Conservation (phyloP, 1,140 invertebrate species). For the Arctopsyche grandis region DNA sequence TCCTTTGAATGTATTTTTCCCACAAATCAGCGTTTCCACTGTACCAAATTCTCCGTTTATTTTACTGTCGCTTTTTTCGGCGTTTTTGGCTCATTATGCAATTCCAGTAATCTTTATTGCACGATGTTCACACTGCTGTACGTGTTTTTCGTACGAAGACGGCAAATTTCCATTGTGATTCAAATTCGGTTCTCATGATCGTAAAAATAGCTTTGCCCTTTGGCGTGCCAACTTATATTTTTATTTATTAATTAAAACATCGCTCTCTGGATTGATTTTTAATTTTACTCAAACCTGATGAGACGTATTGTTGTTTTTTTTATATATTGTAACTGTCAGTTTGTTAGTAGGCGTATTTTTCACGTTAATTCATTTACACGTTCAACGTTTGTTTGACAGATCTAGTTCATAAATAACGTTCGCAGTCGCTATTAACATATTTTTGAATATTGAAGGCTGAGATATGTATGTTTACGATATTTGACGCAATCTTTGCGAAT, state of each 20-base stretch:
- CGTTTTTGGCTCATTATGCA: not conserved
- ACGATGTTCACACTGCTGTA: slow-evolving; percentile 15
- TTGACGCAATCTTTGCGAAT: too few relatives aligned
- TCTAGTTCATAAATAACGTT: slow-evolving; percentile 11
- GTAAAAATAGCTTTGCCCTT: slow-evolving; percentile 5
- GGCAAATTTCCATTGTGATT: slow-evolving; percentile 18
- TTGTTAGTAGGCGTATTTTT: not conserved
- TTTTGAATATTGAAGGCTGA: not conserved
- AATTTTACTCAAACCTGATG: not conserved
- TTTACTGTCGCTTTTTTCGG: not conserved
- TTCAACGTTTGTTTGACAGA: slow-evolving; percentile 14
- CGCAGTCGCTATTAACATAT: not conserved
- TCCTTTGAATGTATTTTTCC: not conserved
- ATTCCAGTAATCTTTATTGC: slow-evolving; percentile 5
- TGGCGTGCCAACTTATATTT: not conserved
- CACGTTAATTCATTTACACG: not conserved
- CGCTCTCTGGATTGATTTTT: not conserved
- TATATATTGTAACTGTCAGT: not conserved
- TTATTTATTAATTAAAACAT: not conserved
- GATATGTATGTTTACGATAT: not conserved
- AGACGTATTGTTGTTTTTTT: slow-evolving; percentile 17
- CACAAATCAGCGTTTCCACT: slow-evolving; percentile 13
- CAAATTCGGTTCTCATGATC: slow-evolving; percentile 10
- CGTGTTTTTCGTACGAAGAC: not conserved
- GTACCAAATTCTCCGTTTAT: not conserved